Percentiles rank a stretch among this genome's conserved stretches.
Evolutionary conservation across 2,797 vertebrate genomes (phyloP).

Genomic region (Chaenodraco wilsoni): DNA sequence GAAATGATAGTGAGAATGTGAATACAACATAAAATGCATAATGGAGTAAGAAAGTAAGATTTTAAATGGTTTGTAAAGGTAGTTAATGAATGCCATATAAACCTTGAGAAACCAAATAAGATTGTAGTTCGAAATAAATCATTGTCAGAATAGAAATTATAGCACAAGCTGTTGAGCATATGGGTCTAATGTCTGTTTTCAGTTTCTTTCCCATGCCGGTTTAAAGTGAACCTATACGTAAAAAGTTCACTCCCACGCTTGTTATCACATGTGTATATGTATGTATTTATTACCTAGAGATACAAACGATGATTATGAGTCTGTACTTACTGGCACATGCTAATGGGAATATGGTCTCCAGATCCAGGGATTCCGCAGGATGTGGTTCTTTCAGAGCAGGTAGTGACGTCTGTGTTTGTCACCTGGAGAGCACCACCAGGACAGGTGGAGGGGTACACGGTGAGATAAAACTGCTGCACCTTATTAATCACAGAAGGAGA

Average conservation of each 20-base stretch:
- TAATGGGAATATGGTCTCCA: slow-evolving; percentile 63
- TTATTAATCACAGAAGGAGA: not conserved
- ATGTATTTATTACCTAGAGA: not conserved
- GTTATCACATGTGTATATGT: not conserved
- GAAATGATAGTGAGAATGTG: slow-evolving; percentile 1
- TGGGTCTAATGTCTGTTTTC: not conserved
- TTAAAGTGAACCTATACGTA: not conserved
- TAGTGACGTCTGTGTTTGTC: slow-evolving; percentile 83
- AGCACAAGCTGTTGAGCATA: slow-evolving; percentile 9
- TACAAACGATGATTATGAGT: slow-evolving; percentile 4
- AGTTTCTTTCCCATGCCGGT: slow-evolving; percentile 11
- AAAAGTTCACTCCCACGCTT: slow-evolving; percentile 3
- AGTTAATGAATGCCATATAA: not conserved
- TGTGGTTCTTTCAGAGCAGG: slow-evolving; percentile 82
- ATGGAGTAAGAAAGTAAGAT: slow-evolving; percentile 6
- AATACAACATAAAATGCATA: slow-evolving; percentile 1
- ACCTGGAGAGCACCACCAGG: slow-evolving; percentile 86
- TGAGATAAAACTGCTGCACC: slow-evolving; percentile 52
- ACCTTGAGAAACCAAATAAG: slow-evolving; percentile 1
- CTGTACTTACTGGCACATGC: slow-evolving; percentile 7
- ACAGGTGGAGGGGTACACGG: slow-evolving; percentile 86
- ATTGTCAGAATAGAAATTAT: slow-evolving; percentile 15
- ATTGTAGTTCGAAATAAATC: slow-evolving; percentile 25
- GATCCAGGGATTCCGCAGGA: slow-evolving; percentile 85
- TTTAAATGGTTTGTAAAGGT: not conserved